These are phyloP conservation scores for Aplidium turbinatum DNA, from an alignment of 23 tunicate species.

Conservation along the genomic window DNA sequence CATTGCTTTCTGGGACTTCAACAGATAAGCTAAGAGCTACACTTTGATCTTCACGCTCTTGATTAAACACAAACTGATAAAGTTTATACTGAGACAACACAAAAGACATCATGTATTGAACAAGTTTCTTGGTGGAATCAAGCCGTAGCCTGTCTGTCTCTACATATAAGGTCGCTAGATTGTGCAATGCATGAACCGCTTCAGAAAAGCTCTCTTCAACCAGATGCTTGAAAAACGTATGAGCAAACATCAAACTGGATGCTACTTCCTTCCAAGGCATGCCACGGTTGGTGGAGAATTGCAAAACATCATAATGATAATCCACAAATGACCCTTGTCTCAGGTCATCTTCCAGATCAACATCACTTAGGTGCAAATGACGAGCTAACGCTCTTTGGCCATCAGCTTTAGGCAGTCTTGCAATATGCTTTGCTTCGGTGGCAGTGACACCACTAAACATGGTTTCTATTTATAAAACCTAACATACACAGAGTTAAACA, in stretches of 20 bases:
- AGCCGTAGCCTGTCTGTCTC: slow-evolving; percentile 26
- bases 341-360: slow-evolving; percentile 67
- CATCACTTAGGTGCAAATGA: slow-evolving; percentile 25
- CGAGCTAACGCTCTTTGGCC: slow-evolving; percentile 53
- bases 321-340: slow-evolving; percentile 62
- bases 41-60: slow-evolving; percentile 41
- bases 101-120: slow-evolving; percentile 33
- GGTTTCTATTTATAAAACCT: background rate
- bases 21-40: slow-evolving; percentile 30
- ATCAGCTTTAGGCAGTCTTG: slow-evolving; percentile 50
- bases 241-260: slow-evolving; percentile 41
- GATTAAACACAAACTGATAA: slow-evolving; percentile 71
- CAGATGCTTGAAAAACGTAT: slow-evolving; percentile 42
- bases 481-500: no score
- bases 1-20: slow-evolving; percentile 34
- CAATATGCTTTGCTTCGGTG: slow-evolving; percentile 44
- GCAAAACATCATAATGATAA: slow-evolving; percentile 68
- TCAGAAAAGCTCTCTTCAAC: slow-evolving; percentile 12
- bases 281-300: slow-evolving; percentile 65
- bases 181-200: slow-evolving; percentile 37
- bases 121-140: slow-evolving; percentile 47
- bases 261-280: slow-evolving; percentile 78
- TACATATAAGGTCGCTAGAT: slow-evolving; percentile 30
- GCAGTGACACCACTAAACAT: slow-evolving; percentile 5
- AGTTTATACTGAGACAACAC: slow-evolving; percentile 61